Evolutionary conservation across 2,888 invertebrate genomes (phyloP), one percentile per base, ranked within the genome.

Genomic region (Mythimna vitellina): DNA sequence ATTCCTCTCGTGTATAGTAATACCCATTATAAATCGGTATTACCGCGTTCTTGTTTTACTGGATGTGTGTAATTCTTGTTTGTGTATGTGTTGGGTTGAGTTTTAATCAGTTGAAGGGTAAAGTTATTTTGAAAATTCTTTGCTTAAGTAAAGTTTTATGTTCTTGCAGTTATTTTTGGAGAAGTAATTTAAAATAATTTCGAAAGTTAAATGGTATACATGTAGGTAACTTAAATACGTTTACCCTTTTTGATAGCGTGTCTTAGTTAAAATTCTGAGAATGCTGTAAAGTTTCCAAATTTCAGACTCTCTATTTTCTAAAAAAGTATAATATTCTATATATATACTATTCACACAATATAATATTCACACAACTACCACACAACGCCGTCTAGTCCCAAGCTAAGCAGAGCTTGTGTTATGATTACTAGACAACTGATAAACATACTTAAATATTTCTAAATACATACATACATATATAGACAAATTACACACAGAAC

Each of bases 21-120:
- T 72, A 74, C 72, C 63, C 76, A 73, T 78, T 63, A 62, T 35
- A 66, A 49, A 49, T 63, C 32, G 46, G 32, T 70, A 73, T 77
- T 73, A 70, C 66, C 8, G 65, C 65, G 63, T 70, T 65, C 80
- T 64, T 66, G 78, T 78, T 78, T 60, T 65, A 67, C 46, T 25
- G 56, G 46, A 80, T 64, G 65, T 53, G 51, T 61, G 64, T 68
- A 64, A 76, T 76, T 63, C 66, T 80, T 75, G 68, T 60, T 58
- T 65, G 56, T 56, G 20, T 35, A 46, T 62, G 62, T 78, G 51
- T 35, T 60, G 42, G 29, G 22, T 25, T 58, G 38, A 54, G 65
- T 80, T 80, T 80, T 76, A 75, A 78, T 70, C 63, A 67, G 58
- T 77, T 64, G 25, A 63, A 42, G 64, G 20, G 20, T 46, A 9